Evolutionary conservation across 2,888 invertebrate species (phyloP).

Genomic region (Hecatera dysodea): DNA sequence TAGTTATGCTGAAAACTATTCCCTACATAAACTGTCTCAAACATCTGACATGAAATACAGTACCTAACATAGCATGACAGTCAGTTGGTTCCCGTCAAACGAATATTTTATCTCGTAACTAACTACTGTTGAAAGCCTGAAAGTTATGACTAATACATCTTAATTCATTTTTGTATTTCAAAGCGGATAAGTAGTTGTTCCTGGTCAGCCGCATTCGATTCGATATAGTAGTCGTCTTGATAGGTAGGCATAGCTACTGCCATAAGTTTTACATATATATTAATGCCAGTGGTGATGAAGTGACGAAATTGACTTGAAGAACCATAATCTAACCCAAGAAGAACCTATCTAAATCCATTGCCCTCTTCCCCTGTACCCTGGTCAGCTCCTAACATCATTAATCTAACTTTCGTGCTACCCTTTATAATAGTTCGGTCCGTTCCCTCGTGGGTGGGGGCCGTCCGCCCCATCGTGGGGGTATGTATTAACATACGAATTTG

Average conservation of each 20-base stretch:
- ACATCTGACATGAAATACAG: too few species aligned
- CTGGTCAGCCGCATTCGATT: not conserved
- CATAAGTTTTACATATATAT: not conserved
- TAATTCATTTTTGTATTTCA: not conserved
- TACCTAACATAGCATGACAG: too few species aligned
- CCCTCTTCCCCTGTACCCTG: conserved; percentile 76
- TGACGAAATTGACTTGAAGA: not conserved
- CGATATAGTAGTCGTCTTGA: not conserved
- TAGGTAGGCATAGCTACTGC: not conserved
- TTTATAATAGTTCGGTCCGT: conserved; percentile 90
- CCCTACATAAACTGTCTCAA: too few species aligned
- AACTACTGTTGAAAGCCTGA: too few species aligned
- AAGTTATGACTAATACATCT: too few species aligned
- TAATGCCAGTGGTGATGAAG: not conserved
- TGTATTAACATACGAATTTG: conserved; percentile 90
- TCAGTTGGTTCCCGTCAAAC: too few species aligned
- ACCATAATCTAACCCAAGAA: conserved; percentile 17
- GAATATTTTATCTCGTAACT: too few species aligned
- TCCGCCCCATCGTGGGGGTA: conserved; percentile 71
- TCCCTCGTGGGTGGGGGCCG: conserved; percentile 79
- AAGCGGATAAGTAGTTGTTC: too few species aligned
- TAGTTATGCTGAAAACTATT: too few species aligned
- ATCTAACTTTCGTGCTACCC: conserved; percentile 91
- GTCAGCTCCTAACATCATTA: conserved; percentile 91
- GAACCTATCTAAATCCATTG: conserved; percentile 57